Percentiles rank a stretch among this genome's conserved stretches.
Evolutionary conservation across 2,113 vertebrate species (phyloP).

Genomic region (Hemiscyllium ocellatum): DNA sequence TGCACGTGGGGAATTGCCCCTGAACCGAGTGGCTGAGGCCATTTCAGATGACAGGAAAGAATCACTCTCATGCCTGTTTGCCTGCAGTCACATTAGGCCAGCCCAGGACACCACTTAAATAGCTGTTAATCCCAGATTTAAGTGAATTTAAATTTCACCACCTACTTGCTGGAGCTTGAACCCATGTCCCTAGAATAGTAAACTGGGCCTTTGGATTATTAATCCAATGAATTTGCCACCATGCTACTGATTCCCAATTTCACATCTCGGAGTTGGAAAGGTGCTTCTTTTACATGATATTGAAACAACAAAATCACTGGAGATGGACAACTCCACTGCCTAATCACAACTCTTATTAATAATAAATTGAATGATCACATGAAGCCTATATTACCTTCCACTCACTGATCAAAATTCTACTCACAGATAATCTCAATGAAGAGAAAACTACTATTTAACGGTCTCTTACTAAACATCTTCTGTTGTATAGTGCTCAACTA

Average conservation of each 20-base stretch:
- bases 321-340: neutral
- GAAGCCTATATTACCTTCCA: neutral
- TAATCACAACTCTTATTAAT: neutral
- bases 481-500: neutral
- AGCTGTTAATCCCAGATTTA: no score
- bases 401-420: neutral
- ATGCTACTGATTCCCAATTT: neutral
- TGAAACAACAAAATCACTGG: neutral
- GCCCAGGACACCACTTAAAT: no score
- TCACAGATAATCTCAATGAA: neutral
- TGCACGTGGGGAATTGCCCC: no score
- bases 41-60: no score
- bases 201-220: no score
- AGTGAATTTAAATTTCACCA: no score
- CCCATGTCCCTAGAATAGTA: no score
- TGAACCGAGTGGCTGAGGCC: no score
- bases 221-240: no score
- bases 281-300: neutral
- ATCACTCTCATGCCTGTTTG: no score
- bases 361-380: neutral
- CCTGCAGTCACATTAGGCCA: no score
- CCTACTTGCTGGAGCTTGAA: no score
- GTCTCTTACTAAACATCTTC: neutral
- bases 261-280: neutral
- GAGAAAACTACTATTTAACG: neutral